These are phyloP conservation scores for Coreoperca whiteheadi DNA, from an alignment of 2,113 vertebrate species.

Conservation along the genomic window DNA sequence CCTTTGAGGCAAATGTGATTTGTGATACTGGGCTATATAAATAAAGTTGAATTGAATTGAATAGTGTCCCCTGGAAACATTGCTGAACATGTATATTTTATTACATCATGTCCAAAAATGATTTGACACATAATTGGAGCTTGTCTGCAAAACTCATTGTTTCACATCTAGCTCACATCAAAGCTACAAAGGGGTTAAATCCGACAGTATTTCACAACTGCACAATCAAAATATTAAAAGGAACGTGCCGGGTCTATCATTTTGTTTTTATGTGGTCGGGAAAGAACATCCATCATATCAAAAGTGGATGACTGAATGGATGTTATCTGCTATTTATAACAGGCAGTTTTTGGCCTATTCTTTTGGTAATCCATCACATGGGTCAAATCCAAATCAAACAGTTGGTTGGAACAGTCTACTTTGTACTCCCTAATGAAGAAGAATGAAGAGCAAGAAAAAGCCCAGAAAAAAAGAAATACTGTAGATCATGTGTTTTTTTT, in stretches of 20 bases:
- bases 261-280: background rate
- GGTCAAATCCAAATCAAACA: background rate
- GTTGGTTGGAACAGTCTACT: background rate
- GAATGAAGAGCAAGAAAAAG: constrained; percentile 14
- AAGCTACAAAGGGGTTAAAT: background rate
- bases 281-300: constrained; percentile 28
- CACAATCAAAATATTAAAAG: background rate
- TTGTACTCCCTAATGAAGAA: constrained; percentile 36
- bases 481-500: constrained; percentile 28
- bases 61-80: background rate
- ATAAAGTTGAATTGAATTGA: too few species aligned
- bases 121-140: background rate
- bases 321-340: constrained; percentile 19
- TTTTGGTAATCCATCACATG: background rate
- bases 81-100: background rate
- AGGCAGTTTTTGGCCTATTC: constrained; percentile 25
- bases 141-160: background rate
- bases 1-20: too few species aligned
- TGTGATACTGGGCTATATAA: too few species aligned
- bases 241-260: background rate
- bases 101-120: background rate
- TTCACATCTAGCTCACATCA: background rate
- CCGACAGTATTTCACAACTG: background rate
- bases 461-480: constrained; percentile 1
- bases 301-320: background rate